phyloP scores from a whole-genome alignment of 2,888 invertebrate genomes.

The Dusona sp. region DNA sequence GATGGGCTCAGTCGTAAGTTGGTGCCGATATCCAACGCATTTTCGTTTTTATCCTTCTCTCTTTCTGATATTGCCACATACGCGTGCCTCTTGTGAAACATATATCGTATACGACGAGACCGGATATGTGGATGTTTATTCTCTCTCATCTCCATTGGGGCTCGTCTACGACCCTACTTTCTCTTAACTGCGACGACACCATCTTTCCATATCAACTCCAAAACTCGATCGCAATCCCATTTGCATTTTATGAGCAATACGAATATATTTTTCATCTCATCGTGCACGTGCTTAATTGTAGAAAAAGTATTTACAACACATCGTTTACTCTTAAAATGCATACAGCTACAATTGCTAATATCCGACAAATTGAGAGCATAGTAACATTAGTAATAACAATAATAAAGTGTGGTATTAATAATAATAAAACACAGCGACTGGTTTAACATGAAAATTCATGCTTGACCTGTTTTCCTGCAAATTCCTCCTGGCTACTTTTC shows the following conservation, averaged over 20 bases:
- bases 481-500: slow-evolving; percentile 35
- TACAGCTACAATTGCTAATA: neutral
- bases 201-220: slow-evolving; percentile 41
- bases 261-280: slow-evolving; percentile 1
- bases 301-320: neutral
- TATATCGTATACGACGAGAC: slow-evolving; percentile 15
- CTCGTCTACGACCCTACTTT: slow-evolving; percentile 61
- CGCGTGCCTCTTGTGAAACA: neutral
- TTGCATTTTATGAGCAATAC: neutral
- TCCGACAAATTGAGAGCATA: slow-evolving; percentile 1
- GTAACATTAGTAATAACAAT: neutral
- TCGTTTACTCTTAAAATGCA: neutral
- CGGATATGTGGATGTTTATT: slow-evolving; percentile 36
- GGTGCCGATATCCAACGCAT: neutral
- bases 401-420: neutral
- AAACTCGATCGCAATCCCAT: slow-evolving; percentile 48
- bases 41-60: neutral
- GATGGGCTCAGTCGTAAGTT: neutral
- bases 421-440: slow-evolving; percentile 28
- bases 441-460: slow-evolving; percentile 42
- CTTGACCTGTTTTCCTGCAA: slow-evolving; percentile 39
- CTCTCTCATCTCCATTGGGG: slow-evolving; percentile 21
- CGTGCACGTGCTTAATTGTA: neutral
- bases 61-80: neutral
- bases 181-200: slow-evolving; percentile 50